A percentile compares a stretch with the other conserved stretches of the same genome.
These are phyloP conservation scores for Polydrusus pterygomalis DNA, from an alignment of 2,888 invertebrate species.

Conservation along the genomic window DNA sequence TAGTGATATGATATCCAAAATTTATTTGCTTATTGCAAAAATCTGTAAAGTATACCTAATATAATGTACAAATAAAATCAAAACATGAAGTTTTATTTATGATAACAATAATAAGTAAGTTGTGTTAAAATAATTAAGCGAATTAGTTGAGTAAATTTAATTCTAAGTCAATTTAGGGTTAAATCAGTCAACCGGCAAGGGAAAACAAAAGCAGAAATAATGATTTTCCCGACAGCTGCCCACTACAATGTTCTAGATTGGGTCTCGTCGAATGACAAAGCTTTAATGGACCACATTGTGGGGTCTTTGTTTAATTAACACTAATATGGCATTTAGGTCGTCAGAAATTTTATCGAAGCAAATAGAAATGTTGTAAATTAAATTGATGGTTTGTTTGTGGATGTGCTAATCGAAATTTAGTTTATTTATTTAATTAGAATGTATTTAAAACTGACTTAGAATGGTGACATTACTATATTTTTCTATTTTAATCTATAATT, in stretches of 20 bases:
- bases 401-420: no score
- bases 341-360: constrained; percentile 6
- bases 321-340: constrained; percentile 16
- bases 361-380: constrained; percentile 8
- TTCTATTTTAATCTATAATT: no score
- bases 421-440: no score
- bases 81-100: no score
- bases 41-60: no score
- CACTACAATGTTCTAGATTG: constrained; percentile 32
- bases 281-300: constrained; percentile 7
- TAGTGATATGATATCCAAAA: no score
- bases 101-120: no score
- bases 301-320: constrained; percentile 16
- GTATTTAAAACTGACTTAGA: no score
- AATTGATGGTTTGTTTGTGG: constrained; percentile 4
- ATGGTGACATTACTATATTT: no score
- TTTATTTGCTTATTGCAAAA: no score
- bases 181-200: constrained; percentile 45
- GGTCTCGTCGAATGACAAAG: constrained; percentile 17
- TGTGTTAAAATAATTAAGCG: background rate
- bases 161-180: constrained; percentile 42
- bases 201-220: constrained; percentile 50
- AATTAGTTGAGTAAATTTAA: constrained; percentile 39
- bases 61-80: no score
- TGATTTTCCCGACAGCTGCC: constrained; percentile 49